Conservation (phyloP, 2,797 vertebrate species). For the Schizopygopsis pylzovi region DNA sequence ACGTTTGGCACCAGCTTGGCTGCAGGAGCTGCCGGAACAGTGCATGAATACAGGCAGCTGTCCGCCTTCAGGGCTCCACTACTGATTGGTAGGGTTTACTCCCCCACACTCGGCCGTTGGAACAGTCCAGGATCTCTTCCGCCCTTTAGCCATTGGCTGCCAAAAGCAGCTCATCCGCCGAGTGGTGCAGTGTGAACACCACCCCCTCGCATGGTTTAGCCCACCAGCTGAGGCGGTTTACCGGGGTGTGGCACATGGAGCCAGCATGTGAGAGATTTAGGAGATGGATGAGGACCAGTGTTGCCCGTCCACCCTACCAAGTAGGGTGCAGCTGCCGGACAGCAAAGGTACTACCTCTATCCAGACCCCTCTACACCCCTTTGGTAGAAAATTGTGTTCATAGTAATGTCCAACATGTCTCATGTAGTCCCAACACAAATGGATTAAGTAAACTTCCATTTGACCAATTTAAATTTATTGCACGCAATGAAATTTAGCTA, state of each 20-base stretch:
- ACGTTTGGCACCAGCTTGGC: not conserved
- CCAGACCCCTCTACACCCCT: too few species aligned
- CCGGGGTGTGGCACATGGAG: too few species aligned
- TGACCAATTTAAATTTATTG: constrained; percentile 36
- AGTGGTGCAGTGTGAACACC: not conserved
- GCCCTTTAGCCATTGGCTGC: too few species aligned
- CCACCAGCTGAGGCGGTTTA: too few species aligned
- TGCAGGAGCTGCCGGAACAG: not conserved
- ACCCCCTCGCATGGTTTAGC: not conserved
- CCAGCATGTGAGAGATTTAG: too few species aligned
- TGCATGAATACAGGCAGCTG: not conserved
- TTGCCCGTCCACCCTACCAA: too few species aligned
- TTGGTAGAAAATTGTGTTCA: not conserved
- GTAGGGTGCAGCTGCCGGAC: too few species aligned
- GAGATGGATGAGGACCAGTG: too few species aligned
- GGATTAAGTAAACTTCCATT: constrained; percentile 30
- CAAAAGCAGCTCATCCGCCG: not conserved
- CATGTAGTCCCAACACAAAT: not conserved
- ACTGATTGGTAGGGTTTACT: not conserved
- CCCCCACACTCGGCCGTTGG: not conserved
- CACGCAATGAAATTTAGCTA: not conserved
- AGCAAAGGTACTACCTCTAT: too few species aligned
- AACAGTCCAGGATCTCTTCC: too few species aligned
- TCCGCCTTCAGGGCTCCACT: not conserved
- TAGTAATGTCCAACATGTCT: constrained; percentile 4